These are phyloP conservation scores for Nycticebus coucang DNA, from an alignment of 2,113 vertebrate species.

Conservation along the genomic window DNA sequence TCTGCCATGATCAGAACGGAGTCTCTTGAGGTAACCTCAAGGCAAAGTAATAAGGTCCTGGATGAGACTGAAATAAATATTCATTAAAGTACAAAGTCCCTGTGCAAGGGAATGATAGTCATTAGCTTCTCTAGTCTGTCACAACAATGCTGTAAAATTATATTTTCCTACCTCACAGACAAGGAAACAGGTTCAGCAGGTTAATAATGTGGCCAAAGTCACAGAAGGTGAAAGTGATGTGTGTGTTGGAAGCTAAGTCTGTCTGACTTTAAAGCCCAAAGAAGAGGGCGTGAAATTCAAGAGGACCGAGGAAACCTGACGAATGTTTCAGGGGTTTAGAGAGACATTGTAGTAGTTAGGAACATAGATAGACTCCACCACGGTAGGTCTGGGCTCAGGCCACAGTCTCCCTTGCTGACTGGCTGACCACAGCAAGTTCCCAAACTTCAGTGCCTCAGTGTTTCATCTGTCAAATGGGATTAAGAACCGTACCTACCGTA, in stretches of 20 bases:
- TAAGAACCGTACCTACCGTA: background rate
- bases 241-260: background rate
- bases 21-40: background rate
- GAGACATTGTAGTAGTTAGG: background rate
- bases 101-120: background rate
- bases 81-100: background rate
- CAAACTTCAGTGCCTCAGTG: background rate
- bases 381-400: accelerated
- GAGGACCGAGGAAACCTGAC: background rate
- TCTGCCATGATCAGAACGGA: background rate
- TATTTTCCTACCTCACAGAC: background rate
- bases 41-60: background rate
- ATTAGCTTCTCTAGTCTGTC: background rate
- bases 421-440: background rate
- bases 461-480: background rate
- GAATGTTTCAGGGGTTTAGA: background rate
- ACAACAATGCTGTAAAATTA: background rate
- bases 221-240: background rate
- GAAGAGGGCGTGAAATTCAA: background rate
- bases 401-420: background rate
- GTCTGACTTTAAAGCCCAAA: background rate
- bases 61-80: background rate
- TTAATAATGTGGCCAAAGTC: background rate
- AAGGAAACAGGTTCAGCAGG: background rate
- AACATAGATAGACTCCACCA: background rate